A percentile compares a stretch with the other conserved stretches of the same genome.
Evolutionary conservation across 1,140 invertebrate genomes (phyloP).

Genomic region (Sesamia nonagrioides): DNA sequence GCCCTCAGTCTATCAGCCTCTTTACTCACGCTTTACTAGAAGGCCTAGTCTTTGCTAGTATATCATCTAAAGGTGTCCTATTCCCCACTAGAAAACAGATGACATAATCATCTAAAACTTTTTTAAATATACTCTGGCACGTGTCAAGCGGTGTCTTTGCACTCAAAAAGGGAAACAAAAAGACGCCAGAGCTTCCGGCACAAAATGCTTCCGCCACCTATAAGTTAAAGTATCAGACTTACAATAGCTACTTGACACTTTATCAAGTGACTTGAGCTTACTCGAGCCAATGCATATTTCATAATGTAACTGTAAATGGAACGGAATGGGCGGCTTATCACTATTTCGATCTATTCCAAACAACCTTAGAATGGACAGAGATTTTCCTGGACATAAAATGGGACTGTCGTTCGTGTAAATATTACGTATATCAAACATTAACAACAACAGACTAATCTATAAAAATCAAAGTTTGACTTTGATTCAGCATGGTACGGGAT

Average conservation of each 20-base stretch:
- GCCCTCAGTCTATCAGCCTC: too few relatives aligned
- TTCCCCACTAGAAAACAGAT: too few relatives aligned
- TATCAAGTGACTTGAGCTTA: conserved; percentile 14
- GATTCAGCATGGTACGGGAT: too few relatives aligned
- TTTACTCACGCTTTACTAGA: too few relatives aligned
- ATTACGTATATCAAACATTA: too few relatives aligned
- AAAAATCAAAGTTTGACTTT: too few relatives aligned
- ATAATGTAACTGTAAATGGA: not conserved
- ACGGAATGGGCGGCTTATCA: too few relatives aligned
- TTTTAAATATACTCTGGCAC: conserved; percentile 55
- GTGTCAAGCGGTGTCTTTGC: conserved; percentile 59
- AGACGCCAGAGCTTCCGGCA: conserved; percentile 72
- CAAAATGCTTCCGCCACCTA: conserved; percentile 71
- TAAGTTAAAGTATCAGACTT: conserved; percentile 51
- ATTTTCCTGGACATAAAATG: too few relatives aligned
- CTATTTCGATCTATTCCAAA: too few relatives aligned
- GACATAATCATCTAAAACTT: not conserved
- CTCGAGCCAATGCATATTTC: not conserved
- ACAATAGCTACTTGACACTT: conserved; percentile 38
- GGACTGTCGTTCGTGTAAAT: too few relatives aligned
- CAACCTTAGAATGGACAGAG: too few relatives aligned
- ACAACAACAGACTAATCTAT: too few relatives aligned
- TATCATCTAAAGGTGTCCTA: not conserved
- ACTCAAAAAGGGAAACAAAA: conserved; percentile 66
- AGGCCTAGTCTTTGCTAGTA: not conserved